Evolutionary conservation across 2,888 invertebrate species (phyloP).

Genomic region (Drosophila colorata): DNA sequence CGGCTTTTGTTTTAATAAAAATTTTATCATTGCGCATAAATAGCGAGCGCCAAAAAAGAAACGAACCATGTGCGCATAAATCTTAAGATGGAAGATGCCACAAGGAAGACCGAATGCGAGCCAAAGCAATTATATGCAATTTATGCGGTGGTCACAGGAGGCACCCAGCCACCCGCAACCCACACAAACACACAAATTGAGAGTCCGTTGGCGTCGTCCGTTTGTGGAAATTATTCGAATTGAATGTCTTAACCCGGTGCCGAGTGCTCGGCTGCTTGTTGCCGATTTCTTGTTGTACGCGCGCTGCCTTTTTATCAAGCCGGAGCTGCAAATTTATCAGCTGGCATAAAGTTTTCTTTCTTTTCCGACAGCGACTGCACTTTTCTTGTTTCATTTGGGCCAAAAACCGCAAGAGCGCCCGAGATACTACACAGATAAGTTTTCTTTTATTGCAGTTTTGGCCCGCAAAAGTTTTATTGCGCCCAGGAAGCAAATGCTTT

Average conservation of each 20-base stretch:
- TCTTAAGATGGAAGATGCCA: conserved; percentile 48
- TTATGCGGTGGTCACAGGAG: conserved; percentile 69
- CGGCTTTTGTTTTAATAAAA: conserved; percentile 81
- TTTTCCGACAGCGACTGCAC: conserved; percentile 34
- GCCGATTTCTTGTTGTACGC: conserved; percentile 3
- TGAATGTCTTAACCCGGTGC: conserved; percentile 72
- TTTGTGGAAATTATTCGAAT: conserved; percentile 71
- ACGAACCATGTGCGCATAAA: conserved; percentile 75
- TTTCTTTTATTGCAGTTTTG: conserved; percentile 78
- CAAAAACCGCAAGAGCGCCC: conserved; percentile 28
- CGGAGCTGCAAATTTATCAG: conserved; percentile 73
- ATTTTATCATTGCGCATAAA: conserved; percentile 78
- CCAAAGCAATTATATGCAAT: conserved; percentile 84
- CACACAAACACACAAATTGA: conserved; percentile 47
- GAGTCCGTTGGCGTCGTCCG: conserved; percentile 33
- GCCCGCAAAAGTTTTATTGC: conserved; percentile 68
- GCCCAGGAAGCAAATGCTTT: conserved; percentile 70
- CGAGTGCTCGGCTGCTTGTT: conserved; percentile 4
- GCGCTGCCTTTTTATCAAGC: conserved; percentile 75
- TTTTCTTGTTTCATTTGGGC: conserved; percentile 37
- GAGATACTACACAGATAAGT: conserved; percentile 72
- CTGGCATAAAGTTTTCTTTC: conserved; percentile 74
- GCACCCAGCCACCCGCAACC: conserved; percentile 6
- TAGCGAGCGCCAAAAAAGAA: conserved; percentile 47
- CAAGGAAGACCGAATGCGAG: conserved; percentile 29